Evolutionary conservation across 2,113 vertebrate genomes (phyloP).

Genomic region (Raphicerus campestris): DNA sequence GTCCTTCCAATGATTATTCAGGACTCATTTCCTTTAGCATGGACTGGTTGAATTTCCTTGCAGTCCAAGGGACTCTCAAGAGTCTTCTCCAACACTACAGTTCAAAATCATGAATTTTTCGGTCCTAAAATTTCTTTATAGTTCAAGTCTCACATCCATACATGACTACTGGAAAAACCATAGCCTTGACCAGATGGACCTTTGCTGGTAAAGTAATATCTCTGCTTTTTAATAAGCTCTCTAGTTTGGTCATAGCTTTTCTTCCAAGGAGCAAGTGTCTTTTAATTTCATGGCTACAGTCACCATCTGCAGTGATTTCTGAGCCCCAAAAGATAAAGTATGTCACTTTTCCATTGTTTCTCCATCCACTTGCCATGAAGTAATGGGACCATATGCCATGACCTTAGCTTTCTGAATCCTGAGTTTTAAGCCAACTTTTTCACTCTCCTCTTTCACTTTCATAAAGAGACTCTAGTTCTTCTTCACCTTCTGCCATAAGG

Average conservation of each 20-base stretch:
- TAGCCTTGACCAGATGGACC: fast-evolving
- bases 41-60: background rate
- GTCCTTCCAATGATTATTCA: background rate
- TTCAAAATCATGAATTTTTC: background rate
- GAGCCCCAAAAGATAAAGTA: background rate
- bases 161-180: background rate
- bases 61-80: background rate
- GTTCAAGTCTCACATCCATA: background rate
- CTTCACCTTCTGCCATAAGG: background rate
- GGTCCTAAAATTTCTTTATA: background rate
- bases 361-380: background rate
- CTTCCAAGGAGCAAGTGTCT: background rate
- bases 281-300: background rate
- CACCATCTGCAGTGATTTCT: fast-evolving
- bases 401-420: background rate
- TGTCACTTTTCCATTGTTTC: background rate
- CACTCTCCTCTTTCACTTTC: background rate
- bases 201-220: background rate
- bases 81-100: background rate
- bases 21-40: background rate
- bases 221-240: background rate
- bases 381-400: background rate
- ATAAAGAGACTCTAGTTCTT: background rate
- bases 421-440: background rate
- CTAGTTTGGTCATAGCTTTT: background rate